Evolutionary conservation across 2,113 vertebrate species (phyloP), one percentile per base, ranked within the genome.

Genomic region (Indicator indicator): DNA sequence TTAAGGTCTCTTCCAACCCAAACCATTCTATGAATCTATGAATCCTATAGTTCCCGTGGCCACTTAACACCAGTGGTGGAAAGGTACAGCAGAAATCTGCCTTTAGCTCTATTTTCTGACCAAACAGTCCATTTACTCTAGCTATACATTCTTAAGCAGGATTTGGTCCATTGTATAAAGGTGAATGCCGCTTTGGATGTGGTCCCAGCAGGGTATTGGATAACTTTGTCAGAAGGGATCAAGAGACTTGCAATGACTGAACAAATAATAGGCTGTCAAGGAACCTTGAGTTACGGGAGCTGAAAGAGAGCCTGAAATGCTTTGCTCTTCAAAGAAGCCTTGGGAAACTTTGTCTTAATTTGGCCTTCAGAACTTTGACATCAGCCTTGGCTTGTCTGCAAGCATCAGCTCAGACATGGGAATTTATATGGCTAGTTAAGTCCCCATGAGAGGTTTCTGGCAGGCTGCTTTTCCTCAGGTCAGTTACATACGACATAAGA

Each of bases 211-310:
- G 91, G 56, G 44, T 64, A 27, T 85, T 94, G 83, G 65, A 83
- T 94, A 94, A 88, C 71, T 91, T 94, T 96, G 93, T 94, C 94
- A 94, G 77, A 89, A 92, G 58, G 68, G 88, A 93, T 96, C 76
- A 69, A 73, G 65, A 78, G 65, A 96, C 89, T 9, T 9, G 36
- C 85, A 93, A 95, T 76, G 94, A 91, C 87, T 71, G 56, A 87
- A 89, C 85, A 90, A 95, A 94, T 96, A 95, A 97, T 59, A 84
- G 83, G 68, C 93, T 97, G 96, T 93, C 96, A 94, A 89, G 91
- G 90, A 90, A 36, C 58, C 83, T 71, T 73, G 72, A 94, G 55
- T 92, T 93, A 94, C 76, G 90, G 54, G 74, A 95, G 86, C 55
- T 9, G 56, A 96, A 93, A 90, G 91, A 87, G 8, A 94, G 93